phyloP scores from a whole-genome alignment of 2,888 invertebrate genomes.

The Eurytoma adleriae region DNA sequence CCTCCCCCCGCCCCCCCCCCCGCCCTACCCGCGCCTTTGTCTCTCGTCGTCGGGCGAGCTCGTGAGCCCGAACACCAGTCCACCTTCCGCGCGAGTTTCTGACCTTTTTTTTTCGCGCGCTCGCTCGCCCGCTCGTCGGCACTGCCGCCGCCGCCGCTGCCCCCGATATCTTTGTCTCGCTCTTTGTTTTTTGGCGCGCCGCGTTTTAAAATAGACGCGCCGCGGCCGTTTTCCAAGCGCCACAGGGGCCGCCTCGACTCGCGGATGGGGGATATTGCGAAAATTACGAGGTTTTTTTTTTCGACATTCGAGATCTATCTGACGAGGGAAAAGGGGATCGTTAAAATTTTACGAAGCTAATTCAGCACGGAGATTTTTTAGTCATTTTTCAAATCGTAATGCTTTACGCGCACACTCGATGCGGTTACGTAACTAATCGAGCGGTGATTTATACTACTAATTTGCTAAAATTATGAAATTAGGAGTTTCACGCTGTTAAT shows the following conservation, averaged over 20 bases:
- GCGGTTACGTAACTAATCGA: no score
- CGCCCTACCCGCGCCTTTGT: conserved; percentile 12
- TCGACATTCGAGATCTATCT: neutral
- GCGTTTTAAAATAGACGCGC: conserved; percentile 33
- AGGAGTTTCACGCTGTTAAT: neutral
- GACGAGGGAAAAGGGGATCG: neutral
- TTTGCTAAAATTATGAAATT: no score
- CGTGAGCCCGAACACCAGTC: conserved; percentile 1
- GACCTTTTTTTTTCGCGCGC: conserved; percentile 30
- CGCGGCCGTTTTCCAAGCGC: conserved; percentile 1
- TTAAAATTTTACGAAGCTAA: no score
- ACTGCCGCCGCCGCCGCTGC: conserved; percentile 13
- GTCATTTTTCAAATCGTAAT: no score
- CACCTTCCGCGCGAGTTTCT: conserved; percentile 25
- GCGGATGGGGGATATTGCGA: neutral
- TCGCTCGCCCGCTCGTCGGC: neutral
- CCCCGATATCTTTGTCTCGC: conserved; percentile 37
- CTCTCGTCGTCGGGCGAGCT: neutral
- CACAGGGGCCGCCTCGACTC: neutral
- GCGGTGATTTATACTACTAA: no score
- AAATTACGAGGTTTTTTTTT: neutral
- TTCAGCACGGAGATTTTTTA: no score
- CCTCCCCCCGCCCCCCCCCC: neutral
- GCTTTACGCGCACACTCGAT: no score
- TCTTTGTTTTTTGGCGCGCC: conserved; percentile 43